These are phyloP conservation scores for Aurelia sp. DNA, from an alignment of 30 jellyfish, hydroid and myxozoan species.

Conservation along the genomic window DNA sequence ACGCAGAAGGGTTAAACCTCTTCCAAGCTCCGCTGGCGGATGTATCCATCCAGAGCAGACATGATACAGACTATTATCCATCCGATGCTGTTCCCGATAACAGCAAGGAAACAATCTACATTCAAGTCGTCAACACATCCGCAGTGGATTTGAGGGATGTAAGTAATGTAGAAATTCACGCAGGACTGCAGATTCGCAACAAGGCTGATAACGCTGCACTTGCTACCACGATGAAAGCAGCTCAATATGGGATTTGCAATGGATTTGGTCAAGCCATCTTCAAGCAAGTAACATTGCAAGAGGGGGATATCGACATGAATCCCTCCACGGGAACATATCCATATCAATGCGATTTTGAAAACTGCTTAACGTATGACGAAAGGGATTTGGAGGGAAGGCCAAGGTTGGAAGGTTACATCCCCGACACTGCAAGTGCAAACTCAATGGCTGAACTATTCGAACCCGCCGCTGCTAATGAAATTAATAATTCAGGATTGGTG, in stretches of 20 bases:
- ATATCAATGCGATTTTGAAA: conserved; percentile 2
- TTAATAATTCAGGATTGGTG: too few relatives aligned
- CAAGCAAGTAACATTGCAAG: conserved; percentile 7
- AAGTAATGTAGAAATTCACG: neutral
- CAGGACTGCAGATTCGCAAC: too few relatives aligned
- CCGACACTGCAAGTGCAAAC: too few relatives aligned
- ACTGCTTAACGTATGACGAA: neutral
- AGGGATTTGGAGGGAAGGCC: conserved; percentile 9
- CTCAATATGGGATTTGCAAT: neutral
- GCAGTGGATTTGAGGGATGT: neutral
- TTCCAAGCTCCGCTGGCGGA: neutral
- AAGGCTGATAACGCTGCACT: too few relatives aligned
- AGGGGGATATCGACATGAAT: conserved; percentile 5
- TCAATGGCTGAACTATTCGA: too few relatives aligned
- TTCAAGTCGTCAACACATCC: neutral
- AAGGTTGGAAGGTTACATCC: too few relatives aligned
- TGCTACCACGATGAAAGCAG: neutral
- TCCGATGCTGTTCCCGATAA: neutral
- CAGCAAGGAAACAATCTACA: neutral
- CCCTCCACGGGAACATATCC: conserved; percentile 1
- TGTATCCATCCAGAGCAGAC: neutral
- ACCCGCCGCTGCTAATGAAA: too few relatives aligned
- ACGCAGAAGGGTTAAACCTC: neutral
- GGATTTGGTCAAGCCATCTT: neutral
- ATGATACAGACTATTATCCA: conserved; percentile 14